These are phyloP conservation scores for Zaprionus gabonicus DNA, from an alignment of 1,140 invertebrate genomes.

Conservation along the genomic window DNA sequence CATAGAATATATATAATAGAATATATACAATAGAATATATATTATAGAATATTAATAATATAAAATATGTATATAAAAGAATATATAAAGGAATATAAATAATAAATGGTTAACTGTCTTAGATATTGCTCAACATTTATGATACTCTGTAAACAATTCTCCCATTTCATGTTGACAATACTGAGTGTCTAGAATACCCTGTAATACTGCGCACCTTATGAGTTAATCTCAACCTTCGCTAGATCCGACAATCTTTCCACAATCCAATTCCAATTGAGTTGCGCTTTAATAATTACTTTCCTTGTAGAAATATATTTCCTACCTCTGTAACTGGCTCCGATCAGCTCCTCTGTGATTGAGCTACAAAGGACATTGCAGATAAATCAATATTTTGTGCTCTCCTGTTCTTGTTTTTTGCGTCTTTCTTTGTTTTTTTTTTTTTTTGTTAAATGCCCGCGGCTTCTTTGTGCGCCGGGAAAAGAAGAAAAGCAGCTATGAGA, in stretches of 20 bases:
- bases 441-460: slow-evolving; percentile 67
- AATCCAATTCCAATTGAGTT: no score
- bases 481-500: slow-evolving; percentile 35
- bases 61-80: no score
- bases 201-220: background rate
- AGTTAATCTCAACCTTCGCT: no score
- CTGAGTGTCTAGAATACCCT: background rate
- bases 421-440: slow-evolving; percentile 22
- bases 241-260: no score
- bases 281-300: slow-evolving; percentile 5
- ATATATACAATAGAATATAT: no score
- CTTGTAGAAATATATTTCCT: background rate
- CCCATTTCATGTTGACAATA: no score
- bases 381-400: slow-evolving; percentile 64
- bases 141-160: no score
- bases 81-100: no score
- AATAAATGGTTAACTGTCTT: no score
- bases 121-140: no score
- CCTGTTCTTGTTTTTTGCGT: background rate
- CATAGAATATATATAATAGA: no score
- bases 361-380: slow-evolving; percentile 56
- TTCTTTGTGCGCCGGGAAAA: slow-evolving; percentile 60
- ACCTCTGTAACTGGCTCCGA: background rate
- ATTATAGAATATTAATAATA: no score
- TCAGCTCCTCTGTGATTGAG: background rate